Percentiles rank a stretch among this genome's conserved stretches.
These are phyloP conservation scores for Dendrocincla fuliginosa DNA, from an alignment of 2,797 vertebrate species.

Conservation along the genomic window DNA sequence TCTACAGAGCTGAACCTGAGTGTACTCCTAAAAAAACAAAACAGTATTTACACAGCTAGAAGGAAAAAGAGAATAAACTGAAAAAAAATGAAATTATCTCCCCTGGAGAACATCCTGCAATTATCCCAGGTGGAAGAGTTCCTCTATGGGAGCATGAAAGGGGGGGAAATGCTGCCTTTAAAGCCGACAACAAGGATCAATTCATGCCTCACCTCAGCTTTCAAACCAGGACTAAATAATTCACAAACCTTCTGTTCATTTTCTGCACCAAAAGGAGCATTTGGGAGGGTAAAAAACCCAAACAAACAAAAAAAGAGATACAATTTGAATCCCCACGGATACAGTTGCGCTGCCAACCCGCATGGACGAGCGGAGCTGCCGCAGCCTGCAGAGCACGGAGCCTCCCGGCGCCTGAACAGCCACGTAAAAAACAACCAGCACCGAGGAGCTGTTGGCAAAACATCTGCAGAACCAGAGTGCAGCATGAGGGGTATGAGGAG, in stretches of 20 bases:
- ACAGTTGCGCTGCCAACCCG: neutral
- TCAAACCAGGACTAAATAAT: accelerated
- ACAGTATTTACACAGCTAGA: neutral
- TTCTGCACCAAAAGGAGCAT: neutral
- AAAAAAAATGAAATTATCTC: neutral
- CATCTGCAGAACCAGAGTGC: accelerated
- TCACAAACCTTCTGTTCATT: neutral
- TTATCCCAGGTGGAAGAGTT: neutral
- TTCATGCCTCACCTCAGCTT: neutral
- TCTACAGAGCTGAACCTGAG: neutral
- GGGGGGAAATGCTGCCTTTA: accelerated
- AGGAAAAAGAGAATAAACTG: neutral
- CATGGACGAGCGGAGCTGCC: neutral
- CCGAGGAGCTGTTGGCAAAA: neutral
- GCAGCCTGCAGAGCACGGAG: neutral
- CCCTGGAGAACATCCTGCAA: neutral
- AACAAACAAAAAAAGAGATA: neutral
- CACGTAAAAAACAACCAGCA: accelerated
- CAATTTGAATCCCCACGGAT: accelerated
- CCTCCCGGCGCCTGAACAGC: neutral
- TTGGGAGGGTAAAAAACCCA: neutral
- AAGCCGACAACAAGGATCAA: neutral
- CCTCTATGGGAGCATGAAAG: accelerated
- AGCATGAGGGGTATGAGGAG: neutral
- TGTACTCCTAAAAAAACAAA: neutral